Conservation (phyloP, 2,888 invertebrate genomes). For the Xestia sexstrigata region DNA sequence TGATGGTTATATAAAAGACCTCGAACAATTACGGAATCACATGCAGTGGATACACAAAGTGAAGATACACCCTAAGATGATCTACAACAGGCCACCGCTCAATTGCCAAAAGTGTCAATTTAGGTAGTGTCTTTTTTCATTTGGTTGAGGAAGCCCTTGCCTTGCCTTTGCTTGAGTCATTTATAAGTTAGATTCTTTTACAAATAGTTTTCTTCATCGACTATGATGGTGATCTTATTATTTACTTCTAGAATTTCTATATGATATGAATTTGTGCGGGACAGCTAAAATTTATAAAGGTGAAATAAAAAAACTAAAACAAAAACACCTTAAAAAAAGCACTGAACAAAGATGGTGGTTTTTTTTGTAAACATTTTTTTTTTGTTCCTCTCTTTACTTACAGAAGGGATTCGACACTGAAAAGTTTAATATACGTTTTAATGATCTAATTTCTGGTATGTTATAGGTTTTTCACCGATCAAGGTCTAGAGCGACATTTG, state of each 20-base stretch:
- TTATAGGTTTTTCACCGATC: constrained; percentile 97
- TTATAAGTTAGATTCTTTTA: not conserved
- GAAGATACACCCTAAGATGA: constrained; percentile 99
- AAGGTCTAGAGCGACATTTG: constrained; percentile 98
- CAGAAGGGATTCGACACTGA: not conserved
- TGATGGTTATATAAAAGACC: constrained; percentile 98
- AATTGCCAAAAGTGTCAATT: constrained; percentile 99
- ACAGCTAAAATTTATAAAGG: not conserved
- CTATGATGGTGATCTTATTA: not conserved
- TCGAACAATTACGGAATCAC: constrained; percentile 98
- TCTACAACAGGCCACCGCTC: constrained; percentile 97
- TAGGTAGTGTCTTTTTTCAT: constrained; percentile 70
- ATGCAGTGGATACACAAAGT: constrained; percentile 99
- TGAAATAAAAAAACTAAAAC: not conserved
- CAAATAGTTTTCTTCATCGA: not conserved
- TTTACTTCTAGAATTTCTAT: not conserved
- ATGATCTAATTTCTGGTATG: constrained; percentile 4
- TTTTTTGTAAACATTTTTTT: not conserved
- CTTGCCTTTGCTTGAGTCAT: no score
- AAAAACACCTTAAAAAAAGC: not conserved
- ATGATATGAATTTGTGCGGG: not conserved
- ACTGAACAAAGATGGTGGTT: not conserved
- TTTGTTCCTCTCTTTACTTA: not conserved
- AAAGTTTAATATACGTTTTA: not conserved
- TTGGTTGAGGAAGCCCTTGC: not conserved